Conservation (phyloP, 2,888 invertebrate species). For the Sphaeridia pumilis region DNA sequence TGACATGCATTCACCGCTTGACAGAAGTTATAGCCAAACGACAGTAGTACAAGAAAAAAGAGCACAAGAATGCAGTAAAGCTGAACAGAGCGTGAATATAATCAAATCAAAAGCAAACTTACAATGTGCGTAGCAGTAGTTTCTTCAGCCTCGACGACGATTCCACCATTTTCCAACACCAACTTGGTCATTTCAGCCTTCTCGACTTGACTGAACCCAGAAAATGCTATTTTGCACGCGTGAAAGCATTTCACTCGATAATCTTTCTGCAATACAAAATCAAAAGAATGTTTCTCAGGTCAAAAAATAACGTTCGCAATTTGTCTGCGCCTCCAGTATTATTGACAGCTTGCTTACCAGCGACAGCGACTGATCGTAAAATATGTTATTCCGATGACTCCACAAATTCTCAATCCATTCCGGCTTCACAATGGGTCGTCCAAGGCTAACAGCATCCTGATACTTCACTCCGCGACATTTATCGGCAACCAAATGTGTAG, state of each 20-base stretch:
- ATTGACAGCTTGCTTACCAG: constrained; percentile 22
- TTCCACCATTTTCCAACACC: constrained; percentile 47
- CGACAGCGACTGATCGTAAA: constrained; percentile 15
- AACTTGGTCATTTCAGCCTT: constrained; percentile 27
- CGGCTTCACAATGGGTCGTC: constrained; percentile 73
- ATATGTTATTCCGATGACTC: constrained; percentile 57
- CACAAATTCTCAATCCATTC: constrained; percentile 82
- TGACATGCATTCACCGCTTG: too few species aligned
- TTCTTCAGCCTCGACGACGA: constrained; percentile 60
- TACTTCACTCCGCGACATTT: constrained; percentile 84
- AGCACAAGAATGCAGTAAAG: not conserved
- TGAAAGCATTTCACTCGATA: constrained; percentile 31
- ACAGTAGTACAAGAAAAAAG: too few species aligned
- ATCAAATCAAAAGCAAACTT: constrained; percentile 42
- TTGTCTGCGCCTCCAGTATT: too few species aligned
- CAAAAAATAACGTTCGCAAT: not conserved
- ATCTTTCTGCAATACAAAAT: constrained; percentile 17
- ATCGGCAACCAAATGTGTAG: constrained; percentile 83
- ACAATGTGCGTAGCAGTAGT: constrained; percentile 83
- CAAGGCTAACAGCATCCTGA: constrained; percentile 80
- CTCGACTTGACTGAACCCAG: constrained; percentile 28
- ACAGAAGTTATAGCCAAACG: too few species aligned
- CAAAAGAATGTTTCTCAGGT: too few species aligned
- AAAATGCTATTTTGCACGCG: constrained; percentile 29
- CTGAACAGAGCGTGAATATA: not conserved